phyloP scores from a whole-genome alignment of 2,888 invertebrate genomes.

The Theretra japonica region DNA sequence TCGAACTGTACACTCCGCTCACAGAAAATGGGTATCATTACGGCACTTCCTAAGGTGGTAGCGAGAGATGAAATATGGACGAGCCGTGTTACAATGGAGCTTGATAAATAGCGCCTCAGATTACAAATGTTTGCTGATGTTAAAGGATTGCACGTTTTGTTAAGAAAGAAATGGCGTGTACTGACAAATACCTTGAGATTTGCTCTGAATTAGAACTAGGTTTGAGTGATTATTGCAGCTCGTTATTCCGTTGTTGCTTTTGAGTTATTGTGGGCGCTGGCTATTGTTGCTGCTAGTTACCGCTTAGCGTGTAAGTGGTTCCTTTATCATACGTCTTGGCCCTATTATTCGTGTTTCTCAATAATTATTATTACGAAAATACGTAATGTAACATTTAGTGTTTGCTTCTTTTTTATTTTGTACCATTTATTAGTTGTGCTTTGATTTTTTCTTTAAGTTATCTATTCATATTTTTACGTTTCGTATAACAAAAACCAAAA shows the following conservation, averaged over 20 bases:
- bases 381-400: too few species aligned
- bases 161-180: slow-evolving; percentile 31
- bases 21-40: slow-evolving; percentile 51
- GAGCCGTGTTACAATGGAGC: slow-evolving; percentile 51
- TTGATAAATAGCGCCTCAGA: slow-evolving; percentile 55
- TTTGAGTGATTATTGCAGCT: slow-evolving; percentile 28
- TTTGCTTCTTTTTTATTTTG: too few species aligned
- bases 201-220: slow-evolving; percentile 31
- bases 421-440: too few species aligned
- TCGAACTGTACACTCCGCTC: slow-evolving; percentile 6
- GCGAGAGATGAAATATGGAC: slow-evolving; percentile 51
- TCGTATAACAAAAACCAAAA: too few species aligned
- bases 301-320: slow-evolving; percentile 3
- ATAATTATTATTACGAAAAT: background rate
- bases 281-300: slow-evolving; percentile 11
- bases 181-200: slow-evolving; percentile 29
- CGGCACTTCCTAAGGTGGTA: slow-evolving; percentile 40
- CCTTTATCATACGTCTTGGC: background rate
- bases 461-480: too few species aligned
- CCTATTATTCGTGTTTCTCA: background rate
- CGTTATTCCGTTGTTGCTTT: slow-evolving; percentile 22
- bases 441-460: too few species aligned
- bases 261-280: background rate
- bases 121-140: slow-evolving; percentile 56
- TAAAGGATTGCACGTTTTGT: slow-evolving; percentile 47